Base-by-base conservation (phyloP, 2,113 vertebrate species). In the Sarotherodon lohbergeri region DNA sequence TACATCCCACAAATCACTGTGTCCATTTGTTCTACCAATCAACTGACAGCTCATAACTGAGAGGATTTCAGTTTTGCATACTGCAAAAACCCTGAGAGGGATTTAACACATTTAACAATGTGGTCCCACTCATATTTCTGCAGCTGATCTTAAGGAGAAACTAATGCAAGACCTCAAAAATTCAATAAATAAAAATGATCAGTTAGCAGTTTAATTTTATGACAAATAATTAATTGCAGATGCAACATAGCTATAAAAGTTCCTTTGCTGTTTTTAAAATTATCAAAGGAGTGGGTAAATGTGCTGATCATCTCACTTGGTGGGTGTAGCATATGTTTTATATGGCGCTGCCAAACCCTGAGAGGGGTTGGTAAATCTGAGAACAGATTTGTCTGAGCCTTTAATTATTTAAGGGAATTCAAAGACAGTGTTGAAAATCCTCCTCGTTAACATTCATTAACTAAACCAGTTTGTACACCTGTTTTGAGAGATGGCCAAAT, bases 281-380 rank as follows among this genome's bases (percentile, higher is more conserved):
- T 13, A 86, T 19, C 19, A 80, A 80, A 92, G 57, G 81, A 93
- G 88, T 83, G 46, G 52, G 43, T 76, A 88, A 96, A 96, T 96
- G 89, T 95, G 94, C 93, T 95, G 94, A 93, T 82, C 79, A 83
- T 87, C 88, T 85, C 55, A 91, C 86, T 85, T 36, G 89, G 76
- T 86, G 85, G 86, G 82, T 43, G 86, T 90, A 90, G 89, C 91
- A 88, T 54, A 86, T 88, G 92, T 96, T 95, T 96, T 93, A 95
- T 95, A 93, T 94, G 92, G 92, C 86, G 90, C 93, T 86, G 93
- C 91, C 90, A 94, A 94, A 90, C 88, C 92, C 90, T 93, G 66
- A 82, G 32, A 59, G 46, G 86, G 71, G 88, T 82, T 14, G 88
- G 80, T 89, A 89, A 96, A 94, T 91, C 84, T 84, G 89, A 93